Base-by-base conservation (phyloP, 2,888 invertebrate genomes). In the Erpobdella octoculata region DNA sequence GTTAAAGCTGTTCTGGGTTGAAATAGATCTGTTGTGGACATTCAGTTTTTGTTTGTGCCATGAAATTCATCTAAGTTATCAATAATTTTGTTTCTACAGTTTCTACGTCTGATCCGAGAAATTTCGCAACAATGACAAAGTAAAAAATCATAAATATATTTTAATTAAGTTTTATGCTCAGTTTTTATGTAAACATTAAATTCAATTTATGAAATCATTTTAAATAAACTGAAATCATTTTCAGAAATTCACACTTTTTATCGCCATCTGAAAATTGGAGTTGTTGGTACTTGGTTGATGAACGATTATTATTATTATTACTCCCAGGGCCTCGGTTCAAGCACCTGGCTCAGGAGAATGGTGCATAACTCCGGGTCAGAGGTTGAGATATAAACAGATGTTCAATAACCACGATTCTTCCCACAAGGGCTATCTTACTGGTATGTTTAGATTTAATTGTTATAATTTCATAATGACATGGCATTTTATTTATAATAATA, bases 321-420 rank as follows among this genome's bases (percentile, higher is more conserved):
- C 46, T 5, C 18, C 18, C 46, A 3, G 18, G 18, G 5, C 46
- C 18, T n/a, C 18, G 5, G 46, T 46, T 5, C 5, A 46, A 3
- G 21, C 71, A 18, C n/a, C 66, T 25, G 18, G 36, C 48, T 18
- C 25, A 35, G 53, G 61, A 36, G 93, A 93, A 78, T 95, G 96
- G 94, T 89, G 90, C 0, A 89, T 96, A 70, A 90, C 91, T 37
- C 91, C 91, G 78, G 88, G 88, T 76, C 89, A 89, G 28, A 90
- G 90, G 83, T 85, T 91, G 73, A 94, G 93, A 82, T 95, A 92
- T 82, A 94, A 93, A 0, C 95, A 95, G 83, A 86, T 93, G 64
- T 96, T 95, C 84, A 95, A 96, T 85, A 90, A 90, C 0, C 90
- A 91, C 67, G 96, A 96, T 85, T 87, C 92, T 75, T 86, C 89